Conservation (phyloP, 1,140 invertebrate genomes). For the Planococcus citri region DNA sequence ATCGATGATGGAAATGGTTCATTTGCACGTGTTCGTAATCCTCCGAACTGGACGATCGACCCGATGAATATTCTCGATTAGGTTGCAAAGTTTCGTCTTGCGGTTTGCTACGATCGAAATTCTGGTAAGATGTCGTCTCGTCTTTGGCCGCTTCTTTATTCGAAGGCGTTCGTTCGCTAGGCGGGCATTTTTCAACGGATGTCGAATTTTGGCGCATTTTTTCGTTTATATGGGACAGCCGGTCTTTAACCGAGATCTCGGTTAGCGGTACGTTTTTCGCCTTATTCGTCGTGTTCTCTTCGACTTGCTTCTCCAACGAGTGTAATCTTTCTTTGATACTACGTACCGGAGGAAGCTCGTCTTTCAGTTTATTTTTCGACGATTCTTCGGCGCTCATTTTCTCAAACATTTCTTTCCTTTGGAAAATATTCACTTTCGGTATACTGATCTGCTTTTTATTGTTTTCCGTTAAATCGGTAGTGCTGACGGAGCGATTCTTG, state of each 20-base stretch:
- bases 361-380: slow-evolving; percentile 20
- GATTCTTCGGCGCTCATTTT: slow-evolving; percentile 29
- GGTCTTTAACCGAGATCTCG: neutral
- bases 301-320: slow-evolving; percentile 39
- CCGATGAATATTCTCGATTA: neutral
- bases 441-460: slow-evolving; percentile 29
- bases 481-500: slow-evolving; percentile 19
- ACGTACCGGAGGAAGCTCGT: slow-evolving; percentile 27
- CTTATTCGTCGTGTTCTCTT: neutral
- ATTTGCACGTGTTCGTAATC: neutral
- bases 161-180: neutral
- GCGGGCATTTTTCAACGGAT: neutral
- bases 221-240: neutral
- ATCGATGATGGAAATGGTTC: slow-evolving; percentile 37
- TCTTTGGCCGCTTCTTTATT: neutral
- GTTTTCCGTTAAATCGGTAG: slow-evolving; percentile 19
- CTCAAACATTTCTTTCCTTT: slow-evolving; percentile 70
- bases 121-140: neutral
- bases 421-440: slow-evolving; percentile 67
- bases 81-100: neutral
- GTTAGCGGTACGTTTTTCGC: neutral
- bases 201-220: too few relatives aligned
- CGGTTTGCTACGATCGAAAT: neutral
- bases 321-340: slow-evolving; percentile 57
- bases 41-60: neutral